Base-by-base conservation (phyloP, 2,797 vertebrate species). In the Hoplostethus atlanticus region DNA sequence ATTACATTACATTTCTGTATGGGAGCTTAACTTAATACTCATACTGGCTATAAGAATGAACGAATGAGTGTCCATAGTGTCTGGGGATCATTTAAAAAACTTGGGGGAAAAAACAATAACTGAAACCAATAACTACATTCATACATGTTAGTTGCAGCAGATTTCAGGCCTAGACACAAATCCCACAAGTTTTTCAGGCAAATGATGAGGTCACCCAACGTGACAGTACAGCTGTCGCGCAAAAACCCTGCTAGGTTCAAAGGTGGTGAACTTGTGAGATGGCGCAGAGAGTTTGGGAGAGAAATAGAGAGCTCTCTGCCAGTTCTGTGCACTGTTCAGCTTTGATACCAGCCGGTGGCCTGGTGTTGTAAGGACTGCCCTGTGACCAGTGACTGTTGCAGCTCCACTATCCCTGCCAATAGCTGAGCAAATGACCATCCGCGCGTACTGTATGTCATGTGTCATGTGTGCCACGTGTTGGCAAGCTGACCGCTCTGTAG, bases 291-390 rank as follows among this genome's bases (percentile, higher is more conserved):
- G 36, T 59, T 67, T 36, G 46, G 40, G 6, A 73, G 71, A 84
- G 86, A 89, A 82, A 86, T 3, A n/a, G 46, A 16, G 46, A 50
- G 15, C 3, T 12, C 2, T n/a, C 4, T 51, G 75, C 46, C n/a
- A n/a, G 46, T 48, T 75, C 71, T 68, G 65, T 58, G 60, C 73
- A 71, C 47, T 64, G 28, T 25, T 28, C 66, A 0, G 10, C 73
- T 67, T 25, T 10, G 50, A 28, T 11, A 25, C 8, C 62, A 83
- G 79, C 90, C 89, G 91, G 90, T 89, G 90, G 90, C 88, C 63
- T 64, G 46, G 71, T 63, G 77, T 77, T 76, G 70, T 50, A 59
- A 68, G 44, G 72, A 81, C 79, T 83, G 86, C 76, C 76, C 82
- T 46, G 54, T 77, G 78, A 80, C 75, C 59, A 81, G 71, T 84